These are phyloP conservation scores for Alfaro cultratus DNA, from an alignment of 2,797 vertebrate genomes.

Conservation along the genomic window DNA sequence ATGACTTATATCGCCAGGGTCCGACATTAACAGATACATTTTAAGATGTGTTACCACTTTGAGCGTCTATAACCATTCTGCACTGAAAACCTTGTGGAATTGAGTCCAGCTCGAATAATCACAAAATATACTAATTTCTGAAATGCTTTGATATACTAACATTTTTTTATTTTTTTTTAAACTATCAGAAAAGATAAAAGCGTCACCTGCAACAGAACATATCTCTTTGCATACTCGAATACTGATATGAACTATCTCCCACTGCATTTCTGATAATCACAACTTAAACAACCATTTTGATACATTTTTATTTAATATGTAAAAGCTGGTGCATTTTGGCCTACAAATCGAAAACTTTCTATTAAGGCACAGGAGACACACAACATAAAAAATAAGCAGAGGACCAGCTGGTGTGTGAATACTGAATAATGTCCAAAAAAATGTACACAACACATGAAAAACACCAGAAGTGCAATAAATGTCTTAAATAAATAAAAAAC, in stretches of 20 bases:
- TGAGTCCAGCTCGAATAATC: constrained; percentile 68
- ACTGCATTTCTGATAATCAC: too few species aligned
- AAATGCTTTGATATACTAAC: not conserved
- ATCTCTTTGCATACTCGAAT: not conserved
- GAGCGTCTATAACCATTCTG: not conserved
- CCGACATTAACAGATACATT: not conserved
- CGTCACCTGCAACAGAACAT: constrained; percentile 2
- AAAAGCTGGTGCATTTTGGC: constrained; percentile 13
- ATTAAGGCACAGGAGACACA: not conserved
- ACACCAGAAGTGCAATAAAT: constrained; percentile 45
- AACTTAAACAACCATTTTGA: too few species aligned
- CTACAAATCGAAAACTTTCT: not conserved
- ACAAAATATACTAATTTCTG: not conserved
- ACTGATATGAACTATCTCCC: too few species aligned
- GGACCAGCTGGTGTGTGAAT: constrained; percentile 37
- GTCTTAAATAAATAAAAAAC: constrained; percentile 70
- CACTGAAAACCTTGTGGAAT: constrained; percentile 8
- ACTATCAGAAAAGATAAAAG: constrained; percentile 4
- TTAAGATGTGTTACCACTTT: constrained; percentile 6
- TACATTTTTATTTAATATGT: too few species aligned
- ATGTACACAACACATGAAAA: constrained; percentile 40
- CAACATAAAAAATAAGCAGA: not conserved
- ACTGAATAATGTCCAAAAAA: constrained; percentile 30
- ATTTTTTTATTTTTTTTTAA: constrained; percentile 8
- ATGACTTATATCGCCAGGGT: constrained; percentile 34